phyloP scores from a whole-genome alignment of 2,797 vertebrate genomes.

The Sebastolobus altivelis region DNA sequence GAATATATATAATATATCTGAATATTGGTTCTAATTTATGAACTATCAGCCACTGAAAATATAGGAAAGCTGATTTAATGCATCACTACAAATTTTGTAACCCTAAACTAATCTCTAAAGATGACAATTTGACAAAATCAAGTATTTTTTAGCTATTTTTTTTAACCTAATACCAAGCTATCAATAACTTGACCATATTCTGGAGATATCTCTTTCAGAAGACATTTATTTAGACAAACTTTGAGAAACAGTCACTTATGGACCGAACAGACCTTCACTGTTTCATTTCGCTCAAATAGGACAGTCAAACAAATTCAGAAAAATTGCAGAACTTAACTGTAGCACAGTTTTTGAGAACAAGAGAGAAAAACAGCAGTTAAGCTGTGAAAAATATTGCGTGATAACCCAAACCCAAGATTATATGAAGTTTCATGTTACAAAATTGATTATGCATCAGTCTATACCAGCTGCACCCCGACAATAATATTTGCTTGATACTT shows the following conservation, averaged over 20 bases:
- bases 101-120: background rate
- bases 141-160: background rate
- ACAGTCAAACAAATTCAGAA: background rate
- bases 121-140: background rate
- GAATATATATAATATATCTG: background rate
- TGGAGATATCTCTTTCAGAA: background rate
- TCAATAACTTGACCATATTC: background rate
- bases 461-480: background rate
- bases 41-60: background rate
- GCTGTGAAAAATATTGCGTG: background rate
- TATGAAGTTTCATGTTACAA: background rate
- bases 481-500: background rate
- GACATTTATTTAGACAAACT: background rate
- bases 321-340: background rate
- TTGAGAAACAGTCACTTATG: background rate
- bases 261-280: background rate
- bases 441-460: background rate
- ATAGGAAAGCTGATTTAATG: background rate
- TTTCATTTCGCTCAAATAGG: background rate
- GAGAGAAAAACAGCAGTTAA: background rate
- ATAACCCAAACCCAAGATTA: background rate
- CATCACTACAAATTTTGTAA: background rate
- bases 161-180: background rate
- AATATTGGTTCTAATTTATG: background rate
- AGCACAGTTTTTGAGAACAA: background rate